Conservation (phyloP, 2,888 invertebrate species). For the Helleia helle region DNA sequence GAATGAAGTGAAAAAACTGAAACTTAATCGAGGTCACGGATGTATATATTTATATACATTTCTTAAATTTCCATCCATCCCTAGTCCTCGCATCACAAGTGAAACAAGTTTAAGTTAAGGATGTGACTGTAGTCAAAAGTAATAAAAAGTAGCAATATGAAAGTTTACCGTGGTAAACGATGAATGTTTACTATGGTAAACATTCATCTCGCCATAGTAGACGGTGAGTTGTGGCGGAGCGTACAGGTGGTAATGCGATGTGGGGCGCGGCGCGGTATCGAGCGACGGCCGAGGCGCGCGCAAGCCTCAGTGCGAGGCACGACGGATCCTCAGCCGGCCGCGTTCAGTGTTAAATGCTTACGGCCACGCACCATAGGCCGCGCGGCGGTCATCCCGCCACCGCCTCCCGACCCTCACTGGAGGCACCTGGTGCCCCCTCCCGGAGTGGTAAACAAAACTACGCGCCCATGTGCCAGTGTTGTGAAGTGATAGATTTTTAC, state of each 20-base stretch:
- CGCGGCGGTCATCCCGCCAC: constrained; percentile 41
- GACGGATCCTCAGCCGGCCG: constrained; percentile 44
- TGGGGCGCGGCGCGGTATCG: constrained; percentile 50
- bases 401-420: constrained; percentile 28
- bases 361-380: constrained; percentile 36
- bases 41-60: no score
- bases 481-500: constrained; percentile 28
- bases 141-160: no score
- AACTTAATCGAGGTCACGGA: no score
- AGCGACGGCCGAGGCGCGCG: constrained; percentile 39
- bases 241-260: constrained; percentile 66
- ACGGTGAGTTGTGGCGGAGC: constrained; percentile 62
- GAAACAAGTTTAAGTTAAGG: no score
- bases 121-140: no score
- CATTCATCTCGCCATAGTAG: no score
- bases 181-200: constrained; percentile 27
- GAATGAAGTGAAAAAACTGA: no score
- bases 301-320: constrained; percentile 51
- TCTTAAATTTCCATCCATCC: no score
- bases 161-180: no score
- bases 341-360: constrained; percentile 37
- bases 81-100: no score
- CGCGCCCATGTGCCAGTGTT: constrained; percentile 35
- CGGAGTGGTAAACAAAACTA: constrained; percentile 39
- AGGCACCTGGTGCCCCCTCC: constrained; percentile 21